Evolutionary conservation across 2,888 invertebrate genomes (phyloP).

Genomic region (Desoria tigrina): DNA sequence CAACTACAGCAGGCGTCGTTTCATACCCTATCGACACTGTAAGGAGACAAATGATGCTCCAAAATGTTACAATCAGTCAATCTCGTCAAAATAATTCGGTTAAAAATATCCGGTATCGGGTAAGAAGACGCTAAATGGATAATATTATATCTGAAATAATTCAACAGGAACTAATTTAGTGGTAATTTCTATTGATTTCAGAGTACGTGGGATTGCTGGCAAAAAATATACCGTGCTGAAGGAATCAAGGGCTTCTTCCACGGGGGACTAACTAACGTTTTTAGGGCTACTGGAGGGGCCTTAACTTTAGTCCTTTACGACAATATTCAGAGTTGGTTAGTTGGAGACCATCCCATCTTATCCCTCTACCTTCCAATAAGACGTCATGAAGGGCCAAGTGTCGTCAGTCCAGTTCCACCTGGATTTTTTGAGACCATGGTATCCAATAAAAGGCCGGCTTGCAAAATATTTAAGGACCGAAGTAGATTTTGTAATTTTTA

Average conservation of each 20-base stretch:
- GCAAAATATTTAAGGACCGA: constrained; percentile 14
- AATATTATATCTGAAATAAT: too few relatives aligned
- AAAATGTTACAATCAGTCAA: constrained; percentile 19
- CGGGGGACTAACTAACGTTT: constrained; percentile 32
- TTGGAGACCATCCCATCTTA: constrained; percentile 12
- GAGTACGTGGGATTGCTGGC: constrained; percentile 22
- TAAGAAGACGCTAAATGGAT: too few relatives aligned
- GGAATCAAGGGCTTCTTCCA: constrained; percentile 41
- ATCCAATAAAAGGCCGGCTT: neutral
- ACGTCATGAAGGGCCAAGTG: constrained; percentile 1
- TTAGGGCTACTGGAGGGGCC: constrained; percentile 42
- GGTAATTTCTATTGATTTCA: neutral
- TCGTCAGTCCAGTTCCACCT: neutral
- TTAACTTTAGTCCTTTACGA: constrained; percentile 40
- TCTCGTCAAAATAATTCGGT: neutral
- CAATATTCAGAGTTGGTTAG: constrained; percentile 19
- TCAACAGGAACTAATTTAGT: neutral
- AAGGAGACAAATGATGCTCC: constrained; percentile 42
- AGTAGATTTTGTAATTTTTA: constrained; percentile 16
- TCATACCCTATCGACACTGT: constrained; percentile 47
- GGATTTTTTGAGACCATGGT: too few relatives aligned
- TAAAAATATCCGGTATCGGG: neutral
- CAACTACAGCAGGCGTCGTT: constrained; percentile 30
- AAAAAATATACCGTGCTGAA: constrained; percentile 25
- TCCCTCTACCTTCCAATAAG: constrained; percentile 4